Percentiles rank a stretch among this genome's conserved stretches.
These are phyloP conservation scores for Temnothorax longispinosus DNA, from an alignment of 1,140 invertebrate genomes.

Conservation along the genomic window DNA sequence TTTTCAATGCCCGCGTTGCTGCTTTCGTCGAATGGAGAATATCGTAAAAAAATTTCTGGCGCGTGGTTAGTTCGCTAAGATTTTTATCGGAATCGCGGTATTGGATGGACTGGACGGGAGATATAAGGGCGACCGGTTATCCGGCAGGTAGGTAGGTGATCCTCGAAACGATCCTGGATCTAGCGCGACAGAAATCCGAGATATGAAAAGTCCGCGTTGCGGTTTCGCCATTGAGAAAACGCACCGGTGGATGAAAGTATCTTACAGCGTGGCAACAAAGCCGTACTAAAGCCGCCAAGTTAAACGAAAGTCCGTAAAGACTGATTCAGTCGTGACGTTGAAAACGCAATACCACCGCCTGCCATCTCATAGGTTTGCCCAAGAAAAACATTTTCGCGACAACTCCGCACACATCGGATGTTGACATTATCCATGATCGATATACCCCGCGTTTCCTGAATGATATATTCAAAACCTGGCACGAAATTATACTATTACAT, in stretches of 20 bases:
- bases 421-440: constrained; percentile 50
- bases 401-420: constrained; percentile 34
- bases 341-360: constrained; percentile 34
- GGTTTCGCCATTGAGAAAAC: constrained; percentile 52
- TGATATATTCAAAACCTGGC: constrained; percentile 28
- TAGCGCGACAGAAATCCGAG: constrained; percentile 45
- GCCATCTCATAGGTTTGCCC: constrained; percentile 2
- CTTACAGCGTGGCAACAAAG: constrained; percentile 42
- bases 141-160: constrained; percentile 30
- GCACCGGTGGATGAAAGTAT: constrained; percentile 51
- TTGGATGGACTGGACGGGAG: constrained; percentile 31
- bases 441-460: neutral
- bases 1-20: constrained; percentile 6
- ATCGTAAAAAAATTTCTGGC: neutral
- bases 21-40: neutral
- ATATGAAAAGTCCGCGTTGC: constrained; percentile 50
- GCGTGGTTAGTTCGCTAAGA: constrained; percentile 3
- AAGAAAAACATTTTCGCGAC: constrained; percentile 48
- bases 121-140: constrained; percentile 38
- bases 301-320: constrained; percentile 60
- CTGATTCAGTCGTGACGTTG: constrained; percentile 34
- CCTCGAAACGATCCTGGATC: constrained; percentile 24
- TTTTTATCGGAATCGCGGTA: constrained; percentile 54
- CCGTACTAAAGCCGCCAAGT: constrained; percentile 48
- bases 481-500: constrained; percentile 16